Evolutionary conservation across 2,797 vertebrate genomes (phyloP).

Genomic region (Meriones psammophilus): DNA sequence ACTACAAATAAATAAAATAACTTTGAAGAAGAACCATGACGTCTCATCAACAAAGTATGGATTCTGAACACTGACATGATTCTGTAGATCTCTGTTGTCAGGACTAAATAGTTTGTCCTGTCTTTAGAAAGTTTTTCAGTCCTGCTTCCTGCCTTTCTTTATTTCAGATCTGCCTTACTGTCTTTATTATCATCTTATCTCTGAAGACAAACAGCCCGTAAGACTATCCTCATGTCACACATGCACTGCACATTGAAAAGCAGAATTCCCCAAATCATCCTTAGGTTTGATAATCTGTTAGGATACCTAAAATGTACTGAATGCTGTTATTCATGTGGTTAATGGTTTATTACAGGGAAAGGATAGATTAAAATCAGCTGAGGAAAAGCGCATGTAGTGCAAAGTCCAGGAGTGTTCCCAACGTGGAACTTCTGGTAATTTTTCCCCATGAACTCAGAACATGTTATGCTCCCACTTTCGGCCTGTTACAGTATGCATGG

Average conservation of each 20-base stretch:
- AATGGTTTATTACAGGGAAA: background rate
- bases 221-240: background rate
- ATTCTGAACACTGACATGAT: constrained; percentile 10
- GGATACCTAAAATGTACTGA: background rate
- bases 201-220: background rate
- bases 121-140: constrained; percentile 5
- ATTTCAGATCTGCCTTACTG: constrained; percentile 33
- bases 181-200: background rate
- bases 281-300: background rate
- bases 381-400: background rate
- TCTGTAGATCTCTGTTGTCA: background rate
- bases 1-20: background rate
- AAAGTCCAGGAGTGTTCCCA: background rate
- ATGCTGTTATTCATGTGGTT: background rate
- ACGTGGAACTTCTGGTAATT: background rate
- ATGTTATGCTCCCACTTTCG: background rate
- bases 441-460: background rate
- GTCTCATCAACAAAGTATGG: constrained; percentile 41
- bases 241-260: background rate
- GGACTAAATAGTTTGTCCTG: background rate
- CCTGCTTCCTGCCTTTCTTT: constrained; percentile 27
- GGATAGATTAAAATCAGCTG: background rate
- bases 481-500: background rate
- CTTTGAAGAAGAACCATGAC: background rate
- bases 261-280: background rate